Conservation (phyloP, 1,140 invertebrate species). For the Heliconius hewitsoni region DNA sequence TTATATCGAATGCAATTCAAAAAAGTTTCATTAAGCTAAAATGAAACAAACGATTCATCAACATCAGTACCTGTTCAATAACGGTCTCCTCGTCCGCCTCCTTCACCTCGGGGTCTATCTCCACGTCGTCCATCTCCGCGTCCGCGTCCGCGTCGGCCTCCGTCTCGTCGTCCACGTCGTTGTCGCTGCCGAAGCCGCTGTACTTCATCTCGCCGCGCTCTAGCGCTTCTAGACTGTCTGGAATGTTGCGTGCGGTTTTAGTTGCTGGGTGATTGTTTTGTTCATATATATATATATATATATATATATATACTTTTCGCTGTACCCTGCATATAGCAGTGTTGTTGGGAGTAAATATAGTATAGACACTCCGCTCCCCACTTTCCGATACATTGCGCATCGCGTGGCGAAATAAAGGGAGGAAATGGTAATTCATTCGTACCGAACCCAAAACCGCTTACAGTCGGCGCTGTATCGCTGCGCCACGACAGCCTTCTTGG, state of each 20-base stretch:
- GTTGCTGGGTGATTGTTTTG: not conserved
- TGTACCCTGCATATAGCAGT: too few species aligned
- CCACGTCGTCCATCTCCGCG: conserved; percentile 71
- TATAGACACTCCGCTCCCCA: too few species aligned
- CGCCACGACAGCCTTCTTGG: too few species aligned
- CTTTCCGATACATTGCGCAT: too few species aligned
- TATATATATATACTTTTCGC: not conserved
- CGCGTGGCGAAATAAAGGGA: too few species aligned
- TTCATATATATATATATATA: not conserved
- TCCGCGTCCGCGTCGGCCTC: conserved; percentile 75
- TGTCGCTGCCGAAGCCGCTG: conserved; percentile 80
- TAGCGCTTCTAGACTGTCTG: conserved; percentile 89
- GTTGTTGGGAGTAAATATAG: too few species aligned
- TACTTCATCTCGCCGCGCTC: conserved; percentile 94
- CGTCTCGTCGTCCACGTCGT: conserved; percentile 70
- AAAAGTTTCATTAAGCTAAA: too few species aligned
- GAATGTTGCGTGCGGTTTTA: conserved; percentile 35
- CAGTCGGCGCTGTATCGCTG: too few species aligned
- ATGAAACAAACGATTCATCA: too few species aligned
- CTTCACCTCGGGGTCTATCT: conserved; percentile 75
- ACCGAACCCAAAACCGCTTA: too few species aligned
- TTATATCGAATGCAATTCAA: too few species aligned
- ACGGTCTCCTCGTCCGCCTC: conserved; percentile 69
- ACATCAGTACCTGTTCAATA: conserved; percentile 59
- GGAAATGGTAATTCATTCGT: too few species aligned